A percentile compares a stretch with the other conserved stretches of the same genome.
Conservation (phyloP, 2,113 vertebrate species). For the Protobothrops flavoviridis region DNA sequence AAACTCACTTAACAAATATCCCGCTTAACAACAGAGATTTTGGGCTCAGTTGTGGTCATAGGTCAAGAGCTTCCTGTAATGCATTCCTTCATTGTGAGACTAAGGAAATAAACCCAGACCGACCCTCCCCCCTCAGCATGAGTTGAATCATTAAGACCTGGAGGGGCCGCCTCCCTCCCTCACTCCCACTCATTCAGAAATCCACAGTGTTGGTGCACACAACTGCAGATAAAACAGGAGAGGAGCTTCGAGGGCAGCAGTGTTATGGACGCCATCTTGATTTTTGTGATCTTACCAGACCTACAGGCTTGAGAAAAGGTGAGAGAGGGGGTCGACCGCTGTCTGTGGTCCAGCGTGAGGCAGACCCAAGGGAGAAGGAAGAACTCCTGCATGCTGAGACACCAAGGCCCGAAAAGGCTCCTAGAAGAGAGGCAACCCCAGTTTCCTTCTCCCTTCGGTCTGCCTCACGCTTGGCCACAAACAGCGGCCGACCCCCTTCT, state of each 20-base stretch:
- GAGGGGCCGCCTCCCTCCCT: background rate
- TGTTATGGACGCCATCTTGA: background rate
- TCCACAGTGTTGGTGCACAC: background rate
- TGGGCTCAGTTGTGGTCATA: too few relatives aligned
- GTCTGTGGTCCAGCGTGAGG: too few relatives aligned
- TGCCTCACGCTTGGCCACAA: background rate
- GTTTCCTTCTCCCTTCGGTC: background rate
- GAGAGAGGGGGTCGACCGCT: background rate
- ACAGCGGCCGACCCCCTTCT: background rate
- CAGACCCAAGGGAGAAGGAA: background rate
- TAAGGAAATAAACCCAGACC: background rate
- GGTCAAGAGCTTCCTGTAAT: too few relatives aligned
- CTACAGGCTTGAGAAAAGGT: background rate
- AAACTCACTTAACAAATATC: too few relatives aligned
- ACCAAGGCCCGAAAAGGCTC: background rate
- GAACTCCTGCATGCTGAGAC: background rate
- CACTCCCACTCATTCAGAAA: background rate
- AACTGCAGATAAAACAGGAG: background rate
- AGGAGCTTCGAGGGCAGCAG: background rate
- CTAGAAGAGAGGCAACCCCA: background rate
- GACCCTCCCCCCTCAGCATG: background rate
- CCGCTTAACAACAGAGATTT: too few relatives aligned
- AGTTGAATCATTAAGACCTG: background rate
- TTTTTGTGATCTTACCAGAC: background rate
- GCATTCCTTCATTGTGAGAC: background rate